phyloP scores from a whole-genome alignment of 2,888 invertebrate species.

The Orchestes rusci region DNA sequence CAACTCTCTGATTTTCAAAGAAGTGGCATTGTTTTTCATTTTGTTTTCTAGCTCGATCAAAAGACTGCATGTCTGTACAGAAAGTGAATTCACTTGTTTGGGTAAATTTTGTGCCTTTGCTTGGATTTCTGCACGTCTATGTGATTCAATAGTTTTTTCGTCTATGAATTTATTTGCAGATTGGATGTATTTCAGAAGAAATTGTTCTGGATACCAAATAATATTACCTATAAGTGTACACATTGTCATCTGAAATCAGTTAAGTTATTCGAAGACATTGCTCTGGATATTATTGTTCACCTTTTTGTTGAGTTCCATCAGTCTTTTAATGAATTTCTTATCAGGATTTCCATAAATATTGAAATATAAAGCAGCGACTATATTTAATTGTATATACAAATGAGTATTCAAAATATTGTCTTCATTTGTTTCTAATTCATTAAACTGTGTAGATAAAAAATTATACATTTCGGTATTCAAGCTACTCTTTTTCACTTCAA shows the following conservation, averaged over 20 bases:
- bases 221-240: constrained; percentile 73
- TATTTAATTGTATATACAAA: constrained; percentile 58
- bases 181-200: constrained; percentile 60
- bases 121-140: constrained; percentile 52
- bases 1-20: constrained; percentile 50
- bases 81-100: constrained; percentile 53
- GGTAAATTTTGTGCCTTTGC: constrained; percentile 52
- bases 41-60: constrained; percentile 54
- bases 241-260: constrained; percentile 57
- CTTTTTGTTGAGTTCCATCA: constrained; percentile 73
- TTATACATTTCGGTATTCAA: constrained; percentile 53
- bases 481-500: constrained; percentile 39
- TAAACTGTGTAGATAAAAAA: constrained; percentile 56
- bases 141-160: constrained; percentile 41
- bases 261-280: too few species aligned
- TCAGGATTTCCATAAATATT: constrained; percentile 71
- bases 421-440: constrained; percentile 57
- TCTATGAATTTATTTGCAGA: too few species aligned
- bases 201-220: constrained; percentile 80
- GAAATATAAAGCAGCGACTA: constrained; percentile 59
- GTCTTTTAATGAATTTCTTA: constrained; percentile 63
- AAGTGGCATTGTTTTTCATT: constrained; percentile 44
- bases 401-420: constrained; percentile 49
- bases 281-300: too few species aligned
- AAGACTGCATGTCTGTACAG: constrained; percentile 52